Base-by-base conservation (phyloP, 2,888 invertebrate genomes). In the Neoascia interrupta region DNA sequence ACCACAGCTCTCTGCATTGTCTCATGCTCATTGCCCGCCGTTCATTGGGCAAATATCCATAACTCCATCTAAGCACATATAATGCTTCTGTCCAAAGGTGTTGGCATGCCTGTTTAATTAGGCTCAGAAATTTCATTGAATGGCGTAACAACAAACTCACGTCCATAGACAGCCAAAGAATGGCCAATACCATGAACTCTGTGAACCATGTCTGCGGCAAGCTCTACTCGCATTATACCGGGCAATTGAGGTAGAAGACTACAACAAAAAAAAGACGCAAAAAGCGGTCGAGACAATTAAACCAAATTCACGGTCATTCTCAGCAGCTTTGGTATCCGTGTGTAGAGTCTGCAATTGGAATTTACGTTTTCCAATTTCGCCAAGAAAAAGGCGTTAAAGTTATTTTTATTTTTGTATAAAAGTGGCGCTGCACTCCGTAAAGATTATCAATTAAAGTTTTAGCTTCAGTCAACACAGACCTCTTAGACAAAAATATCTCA, bases 381-480 rank as follows among this genome's bases (percentile, higher is more conserved):
- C 2, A 13, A 56, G 4, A 0, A 34, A 34, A 37, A n/a, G n/a
- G n/a, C n/a, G n/a, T 19, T 10, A 13, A 36, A 43, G 31, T 43
- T 18, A 18, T 18, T 36, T 36, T 47, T 37, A 5, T 19, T 28
- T 51, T 61, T 37, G 56, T 64, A 73, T 73, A 73, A 43, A 73
- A 73, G 43, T 23, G 11, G 11, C 37, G n/a, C n/a, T n/a, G 15
- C 8, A 5, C 51, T 10, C 34, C 26, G 31, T 28, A 19, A 6
- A 41, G 37, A 36, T 0, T 23, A 73, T 73, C 64, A 73, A 49
- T 58, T 31, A 58, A 36, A 47, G 36, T 58, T 36, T 37, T 19
- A 43, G 3, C 26, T 39, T 72, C 82, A 75, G 79, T 81, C 85
- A 86, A 84, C 84, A 86, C 86, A 85, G 86, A 86, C 86, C 85